A percentile compares a stretch with the other conserved stretches of the same genome.
phyloP scores from a whole-genome alignment of 2,113 vertebrate genomes.

The Potamarius usumacintae region DNA sequence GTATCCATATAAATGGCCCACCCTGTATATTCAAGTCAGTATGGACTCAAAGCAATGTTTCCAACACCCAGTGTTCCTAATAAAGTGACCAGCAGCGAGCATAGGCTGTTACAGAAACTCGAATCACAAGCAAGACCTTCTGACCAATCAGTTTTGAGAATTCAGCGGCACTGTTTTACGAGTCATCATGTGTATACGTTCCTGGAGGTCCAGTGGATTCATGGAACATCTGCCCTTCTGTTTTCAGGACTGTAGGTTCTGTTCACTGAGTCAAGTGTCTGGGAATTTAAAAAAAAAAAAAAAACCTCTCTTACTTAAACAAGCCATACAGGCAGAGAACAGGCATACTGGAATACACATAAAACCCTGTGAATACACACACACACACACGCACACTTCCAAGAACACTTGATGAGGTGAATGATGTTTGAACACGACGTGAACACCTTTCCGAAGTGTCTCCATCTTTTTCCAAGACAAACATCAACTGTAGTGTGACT shows the following conservation, averaged over 20 bases:
- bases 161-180: background rate
- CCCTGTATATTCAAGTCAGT: too few relatives aligned
- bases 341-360: slow-evolving; percentile 14
- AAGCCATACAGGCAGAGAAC: background rate
- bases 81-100: background rate
- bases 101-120: background rate
- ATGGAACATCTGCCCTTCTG: background rate
- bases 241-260: slow-evolving; percentile 4
- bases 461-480: background rate
- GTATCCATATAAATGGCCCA: too few relatives aligned
- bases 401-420: slow-evolving; percentile 32
- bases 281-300: background rate
- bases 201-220: background rate
- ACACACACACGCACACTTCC: background rate
- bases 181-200: background rate
- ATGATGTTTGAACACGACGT: slow-evolving; percentile 13
- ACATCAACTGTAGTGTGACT: background rate
- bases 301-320: background rate
- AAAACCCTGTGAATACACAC: too few relatives aligned
- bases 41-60: background rate
- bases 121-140: background rate
- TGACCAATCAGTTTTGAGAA: background rate
- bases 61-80: background rate
- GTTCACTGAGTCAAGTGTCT: background rate
- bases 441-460: background rate